Evolutionary conservation across 2,797 vertebrate genomes (phyloP).

Genomic region (Lacerta bilineata): DNA sequence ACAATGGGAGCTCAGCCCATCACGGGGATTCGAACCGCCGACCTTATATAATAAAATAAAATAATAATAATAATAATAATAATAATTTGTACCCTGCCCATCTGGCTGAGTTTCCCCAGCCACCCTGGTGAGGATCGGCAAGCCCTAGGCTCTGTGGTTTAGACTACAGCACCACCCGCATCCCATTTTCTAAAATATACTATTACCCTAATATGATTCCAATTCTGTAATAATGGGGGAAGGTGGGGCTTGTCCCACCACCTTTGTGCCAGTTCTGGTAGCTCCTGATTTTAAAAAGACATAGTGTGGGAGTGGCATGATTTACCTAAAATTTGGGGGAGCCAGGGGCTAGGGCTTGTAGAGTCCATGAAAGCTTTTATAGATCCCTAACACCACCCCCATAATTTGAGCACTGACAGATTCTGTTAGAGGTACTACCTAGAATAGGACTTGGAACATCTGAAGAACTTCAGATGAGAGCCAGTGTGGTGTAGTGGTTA

Average conservation of each 20-base stretch:
- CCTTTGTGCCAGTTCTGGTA: not conserved
- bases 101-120: too few relatives aligned
- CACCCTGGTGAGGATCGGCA: too few relatives aligned
- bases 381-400: not conserved
- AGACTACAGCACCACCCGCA: too few relatives aligned
- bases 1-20: too few relatives aligned
- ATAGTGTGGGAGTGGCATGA: not conserved
- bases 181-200: not conserved
- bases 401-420: not conserved
- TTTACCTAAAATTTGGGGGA: not conserved
- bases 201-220: not conserved
- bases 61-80: too few relatives aligned
- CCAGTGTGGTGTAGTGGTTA: too few relatives aligned
- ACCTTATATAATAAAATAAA: too few relatives aligned
- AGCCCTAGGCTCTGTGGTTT: too few relatives aligned
- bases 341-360: not conserved
- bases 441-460: not conserved
- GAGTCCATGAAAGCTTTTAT: not conserved
- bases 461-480: not conserved
- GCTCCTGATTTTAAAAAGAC: not conserved
- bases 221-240: not conserved
- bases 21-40: too few relatives aligned
- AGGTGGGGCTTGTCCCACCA: too few relatives aligned
- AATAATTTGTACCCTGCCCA: too few relatives aligned
- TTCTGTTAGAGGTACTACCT: not conserved